phyloP scores from a whole-genome alignment of 2,797 vertebrate genomes.

The Melanitta fusca region DNA sequence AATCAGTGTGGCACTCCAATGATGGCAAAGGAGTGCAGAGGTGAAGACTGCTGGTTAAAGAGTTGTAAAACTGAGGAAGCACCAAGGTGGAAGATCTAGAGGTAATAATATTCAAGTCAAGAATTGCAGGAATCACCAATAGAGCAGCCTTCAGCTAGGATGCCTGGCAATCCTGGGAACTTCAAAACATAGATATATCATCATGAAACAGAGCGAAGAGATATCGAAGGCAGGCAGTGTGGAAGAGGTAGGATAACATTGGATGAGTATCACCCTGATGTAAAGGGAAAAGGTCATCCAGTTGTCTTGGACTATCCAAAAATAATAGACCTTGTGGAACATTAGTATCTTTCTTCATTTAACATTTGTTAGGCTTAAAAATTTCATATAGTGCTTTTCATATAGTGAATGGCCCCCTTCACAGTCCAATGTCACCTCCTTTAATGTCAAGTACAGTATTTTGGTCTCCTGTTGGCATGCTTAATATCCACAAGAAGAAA shows the following conservation, averaged over 20 bases:
- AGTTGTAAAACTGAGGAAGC: background rate
- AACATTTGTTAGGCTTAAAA: background rate
- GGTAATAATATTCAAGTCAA: background rate
- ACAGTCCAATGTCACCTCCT: background rate
- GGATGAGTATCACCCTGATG: background rate
- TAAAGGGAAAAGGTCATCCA: background rate
- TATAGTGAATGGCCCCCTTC: background rate
- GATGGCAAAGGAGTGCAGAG: background rate
- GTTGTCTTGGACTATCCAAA: background rate
- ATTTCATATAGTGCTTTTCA: background rate
- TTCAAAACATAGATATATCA: background rate
- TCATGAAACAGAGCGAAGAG: background rate
- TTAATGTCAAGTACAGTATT: background rate
- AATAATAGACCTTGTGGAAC: background rate
- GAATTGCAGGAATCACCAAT: background rate
- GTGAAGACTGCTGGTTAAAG: background rate
- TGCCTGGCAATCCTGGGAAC: background rate
- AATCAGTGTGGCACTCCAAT: background rate
- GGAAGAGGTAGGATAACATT: background rate
- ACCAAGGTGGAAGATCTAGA: background rate
- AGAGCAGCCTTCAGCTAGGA: background rate
- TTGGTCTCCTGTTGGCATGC: background rate
- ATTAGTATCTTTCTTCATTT: background rate
- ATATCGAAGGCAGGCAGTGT: background rate
- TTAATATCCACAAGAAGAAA: background rate